Percentiles rank a stretch among this genome's conserved stretches.
These are phyloP conservation scores for Clusia tigrina DNA, from an alignment of 2,888 invertebrate species.

Conservation along the genomic window DNA sequence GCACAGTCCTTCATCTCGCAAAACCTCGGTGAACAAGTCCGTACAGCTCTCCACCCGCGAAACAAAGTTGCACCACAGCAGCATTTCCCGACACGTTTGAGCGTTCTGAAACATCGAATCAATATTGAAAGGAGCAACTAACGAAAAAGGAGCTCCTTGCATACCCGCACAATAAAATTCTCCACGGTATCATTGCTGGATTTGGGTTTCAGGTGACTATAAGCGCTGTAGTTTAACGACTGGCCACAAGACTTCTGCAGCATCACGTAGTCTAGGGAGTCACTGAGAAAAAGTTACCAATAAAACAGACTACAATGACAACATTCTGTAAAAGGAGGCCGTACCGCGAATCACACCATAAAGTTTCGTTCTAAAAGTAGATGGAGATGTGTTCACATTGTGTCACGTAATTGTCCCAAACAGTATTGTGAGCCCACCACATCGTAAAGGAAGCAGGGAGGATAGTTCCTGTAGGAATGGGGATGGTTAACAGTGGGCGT, in stretches of 20 bases:
- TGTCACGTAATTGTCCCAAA: too few relatives aligned
- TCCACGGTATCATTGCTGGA: constrained; percentile 39
- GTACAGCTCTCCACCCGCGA: constrained; percentile 69
- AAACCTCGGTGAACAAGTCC: constrained; percentile 75
- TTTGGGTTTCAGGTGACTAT: constrained; percentile 26
- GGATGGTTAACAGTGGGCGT: too few relatives aligned
- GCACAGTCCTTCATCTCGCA: constrained; percentile 85
- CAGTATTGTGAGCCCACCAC: too few relatives aligned
- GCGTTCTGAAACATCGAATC: constrained; percentile 69
- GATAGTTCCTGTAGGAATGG: too few relatives aligned
- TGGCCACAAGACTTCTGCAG: constrained; percentile 48
- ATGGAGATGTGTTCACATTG: too few relatives aligned
- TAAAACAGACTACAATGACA: too few relatives aligned
- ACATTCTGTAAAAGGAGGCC: too few relatives aligned
- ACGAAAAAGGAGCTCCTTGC: neutral
- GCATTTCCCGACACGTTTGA: constrained; percentile 76
- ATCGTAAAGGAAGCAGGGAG: too few relatives aligned
- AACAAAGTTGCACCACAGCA: constrained; percentile 75
- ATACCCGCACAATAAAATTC: constrained; percentile 46
- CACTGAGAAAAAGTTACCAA: constrained; percentile 72
- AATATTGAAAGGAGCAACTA: neutral
- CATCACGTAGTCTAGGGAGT: constrained; percentile 67
- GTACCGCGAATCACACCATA: too few relatives aligned
- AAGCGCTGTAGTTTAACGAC: constrained; percentile 40
- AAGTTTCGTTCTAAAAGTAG: too few relatives aligned